Percentiles rank a stretch among this genome's conserved stretches.
Conservation (phyloP, 2,797 vertebrate genomes). For the Sebastes nivosus region DNA sequence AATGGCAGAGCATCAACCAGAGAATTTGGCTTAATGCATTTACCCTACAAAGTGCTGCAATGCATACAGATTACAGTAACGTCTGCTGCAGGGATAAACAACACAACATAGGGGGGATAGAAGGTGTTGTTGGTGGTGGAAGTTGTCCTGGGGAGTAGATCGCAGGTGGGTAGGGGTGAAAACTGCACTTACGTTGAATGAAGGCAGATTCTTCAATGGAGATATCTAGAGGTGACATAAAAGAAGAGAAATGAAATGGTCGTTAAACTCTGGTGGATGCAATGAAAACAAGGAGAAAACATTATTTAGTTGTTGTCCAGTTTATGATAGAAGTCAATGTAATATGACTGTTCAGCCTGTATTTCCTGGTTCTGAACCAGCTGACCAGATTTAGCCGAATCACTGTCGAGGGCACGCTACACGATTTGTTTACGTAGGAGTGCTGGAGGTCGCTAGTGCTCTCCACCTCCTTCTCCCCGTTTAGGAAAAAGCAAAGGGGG, state of each 20-base stretch:
- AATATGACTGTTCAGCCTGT: background rate
- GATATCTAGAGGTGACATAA: conserved; percentile 51
- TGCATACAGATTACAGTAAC: conserved; percentile 53
- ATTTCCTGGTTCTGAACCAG: conserved; percentile 25
- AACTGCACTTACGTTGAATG: conserved; percentile 46
- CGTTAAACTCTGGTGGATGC: conserved; percentile 4
- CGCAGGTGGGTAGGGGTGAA: conserved; percentile 19
- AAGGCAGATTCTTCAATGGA: conserved; percentile 49
- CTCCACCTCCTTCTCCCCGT: conserved; percentile 63
- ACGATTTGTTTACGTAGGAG: conserved; percentile 71
- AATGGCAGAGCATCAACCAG: conserved; percentile 40
- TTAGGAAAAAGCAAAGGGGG: conserved; percentile 68
- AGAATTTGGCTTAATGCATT: conserved; percentile 33
- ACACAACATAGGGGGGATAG: conserved; percentile 30
- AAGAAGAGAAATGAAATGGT: conserved; percentile 17
- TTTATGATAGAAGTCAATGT: background rate
- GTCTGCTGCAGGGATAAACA: conserved; percentile 42
- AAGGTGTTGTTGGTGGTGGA: conserved; percentile 14
- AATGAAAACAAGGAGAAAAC: background rate
- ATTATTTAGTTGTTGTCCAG: background rate
- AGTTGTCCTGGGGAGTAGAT: conserved; percentile 46
- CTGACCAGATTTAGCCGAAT: conserved; percentile 24
- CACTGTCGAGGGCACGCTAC: conserved; percentile 1
- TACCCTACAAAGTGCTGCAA: conserved; percentile 70
- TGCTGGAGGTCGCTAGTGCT: conserved; percentile 47